Conservation (phyloP, 2,888 invertebrate genomes). For the Agriopis aurantiaria region DNA sequence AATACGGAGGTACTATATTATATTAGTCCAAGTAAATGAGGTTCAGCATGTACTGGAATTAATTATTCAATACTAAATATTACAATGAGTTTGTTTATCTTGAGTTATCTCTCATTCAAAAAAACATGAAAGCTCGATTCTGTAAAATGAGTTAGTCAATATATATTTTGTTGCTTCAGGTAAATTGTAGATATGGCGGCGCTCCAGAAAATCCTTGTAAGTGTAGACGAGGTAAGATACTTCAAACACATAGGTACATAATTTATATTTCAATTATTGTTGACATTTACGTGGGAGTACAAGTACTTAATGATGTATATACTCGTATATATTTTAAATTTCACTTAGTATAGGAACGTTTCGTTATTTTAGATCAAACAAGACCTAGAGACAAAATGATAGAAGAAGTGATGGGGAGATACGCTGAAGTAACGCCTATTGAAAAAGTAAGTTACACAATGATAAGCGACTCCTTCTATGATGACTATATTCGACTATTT, state of each 20-base stretch:
- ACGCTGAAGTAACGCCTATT: constrained; percentile 59
- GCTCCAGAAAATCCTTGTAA: constrained; percentile 46
- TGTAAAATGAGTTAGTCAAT: not conserved
- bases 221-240: constrained; percentile 60
- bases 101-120: not conserved
- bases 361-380: constrained; percentile 68
- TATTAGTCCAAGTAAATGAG: no score
- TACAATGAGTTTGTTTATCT: no score
- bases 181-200: constrained; percentile 52
- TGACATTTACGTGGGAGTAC: constrained; percentile 67
- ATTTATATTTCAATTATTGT: constrained; percentile 32
- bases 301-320: constrained; percentile 40
- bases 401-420: constrained; percentile 72
- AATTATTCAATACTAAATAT: no score
- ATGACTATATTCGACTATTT: constrained; percentile 18
- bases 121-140: not conserved
- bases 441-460: constrained; percentile 70
- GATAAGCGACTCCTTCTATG: constrained; percentile 48
- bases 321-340: not conserved
- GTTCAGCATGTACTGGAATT: no score
- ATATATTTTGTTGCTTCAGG: constrained; percentile 47
- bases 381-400: constrained; percentile 66
- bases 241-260: constrained; percentile 5
- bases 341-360: constrained; percentile 4
- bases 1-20: no score